Evolutionary conservation across 2,113 vertebrate genomes (phyloP).

Genomic region (cat (Felis catus)): F.catus_Fca126_mat1.0 CM031411.1:105776001-105776500

Average conservation of each 20-base stretch:
- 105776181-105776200: not conserved
- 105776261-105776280: conserved; percentile 17
- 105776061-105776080: not conserved
- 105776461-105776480: not conserved
- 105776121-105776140: not conserved
- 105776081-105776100: not conserved
- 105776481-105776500: not conserved
- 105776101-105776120: not conserved
- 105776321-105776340: not conserved
- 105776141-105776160: not conserved
- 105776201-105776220: not conserved
- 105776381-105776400: not conserved
- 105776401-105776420: not conserved
- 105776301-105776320: not conserved
- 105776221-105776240: not conserved
- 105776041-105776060: not conserved
- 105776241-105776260: not conserved
- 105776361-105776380: not conserved
- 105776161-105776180: not conserved
- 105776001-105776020: not conserved
- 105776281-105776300: conserved; percentile 5
- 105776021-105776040: not conserved
- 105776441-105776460: not conserved
- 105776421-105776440: not conserved
- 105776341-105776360: not conserved